Percentiles rank a stretch among this genome's conserved stretches.
These are phyloP conservation scores for Tromatobia lineatoria DNA, from an alignment of 2,888 invertebrate species.

Conservation along the genomic window DNA sequence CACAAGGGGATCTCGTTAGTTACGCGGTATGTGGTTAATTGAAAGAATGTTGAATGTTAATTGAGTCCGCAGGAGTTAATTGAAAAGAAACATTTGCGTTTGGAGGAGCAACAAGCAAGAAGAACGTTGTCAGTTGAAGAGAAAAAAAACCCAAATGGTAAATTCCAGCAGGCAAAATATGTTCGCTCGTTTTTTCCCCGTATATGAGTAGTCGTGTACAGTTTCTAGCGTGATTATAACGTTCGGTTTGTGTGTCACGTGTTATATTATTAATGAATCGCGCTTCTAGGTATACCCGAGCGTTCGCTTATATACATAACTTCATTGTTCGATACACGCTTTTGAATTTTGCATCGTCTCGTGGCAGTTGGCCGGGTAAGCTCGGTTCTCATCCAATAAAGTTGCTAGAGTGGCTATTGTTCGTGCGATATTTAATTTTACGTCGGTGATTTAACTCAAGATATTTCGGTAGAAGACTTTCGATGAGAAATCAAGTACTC, in stretches of 20 bases:
- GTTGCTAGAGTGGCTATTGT: constrained; percentile 9
- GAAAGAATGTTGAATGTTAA: constrained; percentile 23
- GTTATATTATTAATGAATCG: constrained; percentile 43
- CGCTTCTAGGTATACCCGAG: constrained; percentile 15
- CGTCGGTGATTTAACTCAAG: constrained; percentile 4
- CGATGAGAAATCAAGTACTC: constrained; percentile 22
- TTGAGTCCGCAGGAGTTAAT: constrained; percentile 32
- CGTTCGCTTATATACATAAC: constrained; percentile 12
- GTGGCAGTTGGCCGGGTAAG: background rate
- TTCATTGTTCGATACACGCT: constrained; percentile 28
- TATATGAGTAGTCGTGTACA: constrained; percentile 1
- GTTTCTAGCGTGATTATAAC: constrained; percentile 40
- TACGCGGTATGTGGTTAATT: constrained; percentile 34
- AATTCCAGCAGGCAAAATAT: constrained; percentile 39
- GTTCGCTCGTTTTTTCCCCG: constrained; percentile 2
- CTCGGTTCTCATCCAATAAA: background rate
- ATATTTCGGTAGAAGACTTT: constrained; percentile 1
- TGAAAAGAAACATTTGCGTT: constrained; percentile 21
- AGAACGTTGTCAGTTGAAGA: background rate
- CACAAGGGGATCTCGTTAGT: background rate
- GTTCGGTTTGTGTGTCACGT: constrained; percentile 1
- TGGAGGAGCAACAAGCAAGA: constrained; percentile 9
- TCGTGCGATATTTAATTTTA: constrained; percentile 10
- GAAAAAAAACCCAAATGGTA: constrained; percentile 1
- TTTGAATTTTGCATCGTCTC: constrained; percentile 2